Evolutionary conservation across 2,113 vertebrate genomes (phyloP).

Genomic region (Carlito syrichta): DNA sequence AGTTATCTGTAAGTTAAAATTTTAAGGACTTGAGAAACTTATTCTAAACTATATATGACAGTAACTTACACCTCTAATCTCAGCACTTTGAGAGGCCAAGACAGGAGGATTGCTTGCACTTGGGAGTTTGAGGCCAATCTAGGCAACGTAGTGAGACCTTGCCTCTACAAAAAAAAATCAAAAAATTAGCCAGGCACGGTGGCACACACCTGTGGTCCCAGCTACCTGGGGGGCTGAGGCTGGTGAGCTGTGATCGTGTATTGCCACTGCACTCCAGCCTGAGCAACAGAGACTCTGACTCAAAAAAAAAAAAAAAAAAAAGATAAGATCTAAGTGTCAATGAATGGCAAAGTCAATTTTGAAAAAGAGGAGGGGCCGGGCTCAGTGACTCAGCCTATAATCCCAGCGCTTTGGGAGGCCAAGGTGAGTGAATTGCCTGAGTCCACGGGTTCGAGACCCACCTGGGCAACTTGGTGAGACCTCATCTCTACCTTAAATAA

Average conservation of each 20-base stretch:
- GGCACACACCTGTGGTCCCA: background rate
- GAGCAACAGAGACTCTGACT: background rate
- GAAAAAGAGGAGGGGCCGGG: no score
- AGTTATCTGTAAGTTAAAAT: background rate
- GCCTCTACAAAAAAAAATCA: background rate
- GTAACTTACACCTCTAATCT: background rate
- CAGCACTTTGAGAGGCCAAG: background rate
- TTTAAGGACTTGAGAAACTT: background rate
- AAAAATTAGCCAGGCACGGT: background rate
- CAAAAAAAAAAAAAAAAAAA: background rate
- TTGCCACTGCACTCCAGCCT: background rate
- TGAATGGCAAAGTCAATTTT: no score
- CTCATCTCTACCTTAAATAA: no score
- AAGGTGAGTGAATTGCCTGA: no score
- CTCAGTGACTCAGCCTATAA: no score
- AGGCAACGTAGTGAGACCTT: background rate
- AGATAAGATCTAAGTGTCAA: background rate
- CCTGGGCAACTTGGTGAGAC: no score
- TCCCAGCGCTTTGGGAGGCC: no score
- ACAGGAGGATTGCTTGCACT: background rate
- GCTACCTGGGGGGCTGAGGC: background rate
- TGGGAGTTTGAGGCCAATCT: background rate
- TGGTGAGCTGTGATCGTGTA: background rate
- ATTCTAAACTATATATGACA: background rate
- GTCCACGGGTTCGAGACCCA: no score